Conservation (phyloP, 2,113 vertebrate genomes). For the Cranoglanis bouderius region DNA sequence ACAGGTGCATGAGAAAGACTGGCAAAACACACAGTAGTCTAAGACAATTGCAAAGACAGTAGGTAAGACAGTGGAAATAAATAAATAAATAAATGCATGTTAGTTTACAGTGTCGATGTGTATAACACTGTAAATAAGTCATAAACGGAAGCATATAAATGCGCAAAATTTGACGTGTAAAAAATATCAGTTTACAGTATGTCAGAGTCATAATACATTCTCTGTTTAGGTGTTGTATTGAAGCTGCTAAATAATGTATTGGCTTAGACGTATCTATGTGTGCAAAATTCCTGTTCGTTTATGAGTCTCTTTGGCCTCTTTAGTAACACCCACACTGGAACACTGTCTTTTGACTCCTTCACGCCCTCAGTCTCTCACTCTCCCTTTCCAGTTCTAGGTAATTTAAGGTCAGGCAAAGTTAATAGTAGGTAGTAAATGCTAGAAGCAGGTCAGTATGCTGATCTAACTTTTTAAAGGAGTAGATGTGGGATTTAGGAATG, state of each 20-base stretch:
- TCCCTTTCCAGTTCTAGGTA: not conserved
- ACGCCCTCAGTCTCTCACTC: not conserved
- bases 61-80: not conserved
- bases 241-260: not conserved
- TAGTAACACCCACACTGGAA: not conserved
- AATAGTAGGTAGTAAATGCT: not conserved
- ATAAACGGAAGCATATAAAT: not conserved
- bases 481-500: not conserved
- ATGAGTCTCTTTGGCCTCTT: not conserved
- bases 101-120: not conserved
- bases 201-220: not conserved
- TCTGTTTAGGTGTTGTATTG: not conserved
- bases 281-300: not conserved
- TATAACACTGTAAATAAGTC: not conserved
- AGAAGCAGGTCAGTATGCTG: not conserved
- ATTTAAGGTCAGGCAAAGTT: not conserved
- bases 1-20: not conserved
- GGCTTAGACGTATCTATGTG: not conserved
- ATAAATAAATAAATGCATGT: not conserved
- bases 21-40: not conserved
- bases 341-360: constrained; percentile 27
- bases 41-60: not conserved
- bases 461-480: not conserved
- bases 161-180: not conserved
- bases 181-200: not conserved